Percentiles rank a stretch among this genome's conserved stretches.
These are phyloP conservation scores for Chrysopilus asiliformis DNA, from an alignment of 2,888 invertebrate genomes.

Conservation along the genomic window DNA sequence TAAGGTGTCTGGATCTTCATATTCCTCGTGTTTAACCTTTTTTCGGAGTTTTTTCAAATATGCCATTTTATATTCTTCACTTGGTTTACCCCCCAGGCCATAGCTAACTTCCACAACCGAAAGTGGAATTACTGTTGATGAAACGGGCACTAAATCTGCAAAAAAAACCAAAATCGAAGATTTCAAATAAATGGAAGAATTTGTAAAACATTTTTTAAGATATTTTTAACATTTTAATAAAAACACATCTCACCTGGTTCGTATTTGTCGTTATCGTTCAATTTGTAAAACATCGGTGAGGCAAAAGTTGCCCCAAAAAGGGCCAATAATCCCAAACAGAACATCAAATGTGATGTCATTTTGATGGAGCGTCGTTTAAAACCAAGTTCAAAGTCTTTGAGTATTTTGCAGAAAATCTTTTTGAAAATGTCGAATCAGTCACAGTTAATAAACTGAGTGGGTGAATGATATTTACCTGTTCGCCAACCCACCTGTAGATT, in stretches of 20 bases:
- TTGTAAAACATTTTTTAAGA: not conserved
- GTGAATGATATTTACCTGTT: too few species aligned
- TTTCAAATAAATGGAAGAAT: constrained; percentile 4
- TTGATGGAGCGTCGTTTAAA: too few species aligned
- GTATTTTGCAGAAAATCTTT: too few species aligned
- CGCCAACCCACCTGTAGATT: too few species aligned
- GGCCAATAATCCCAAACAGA: too few species aligned
- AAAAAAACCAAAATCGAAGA: constrained; percentile 9
- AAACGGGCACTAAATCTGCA: constrained; percentile 48
- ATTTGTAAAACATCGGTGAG: constrained; percentile 38
- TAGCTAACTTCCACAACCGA: constrained; percentile 47
- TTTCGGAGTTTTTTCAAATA: constrained; percentile 33
- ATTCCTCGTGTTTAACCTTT: constrained; percentile 25
- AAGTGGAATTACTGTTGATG: constrained; percentile 51
- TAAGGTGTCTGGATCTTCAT: constrained; percentile 27
- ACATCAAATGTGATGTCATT: too few species aligned
- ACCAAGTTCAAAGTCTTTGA: too few species aligned
- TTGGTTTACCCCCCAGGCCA: constrained; percentile 37
- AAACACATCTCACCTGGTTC: constrained; percentile 39
- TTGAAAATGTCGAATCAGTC: too few species aligned
- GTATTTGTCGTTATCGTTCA: constrained; percentile 38
- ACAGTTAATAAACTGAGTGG: too few species aligned
- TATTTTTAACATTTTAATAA: too few species aligned
- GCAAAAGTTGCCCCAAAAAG: constrained; percentile 18
- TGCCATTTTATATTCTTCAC: constrained; percentile 33